A percentile compares a stretch with the other conserved stretches of the same genome.
phyloP scores from a whole-genome alignment of 1,140 invertebrate genomes.

The Drosophila guanche region DNA sequence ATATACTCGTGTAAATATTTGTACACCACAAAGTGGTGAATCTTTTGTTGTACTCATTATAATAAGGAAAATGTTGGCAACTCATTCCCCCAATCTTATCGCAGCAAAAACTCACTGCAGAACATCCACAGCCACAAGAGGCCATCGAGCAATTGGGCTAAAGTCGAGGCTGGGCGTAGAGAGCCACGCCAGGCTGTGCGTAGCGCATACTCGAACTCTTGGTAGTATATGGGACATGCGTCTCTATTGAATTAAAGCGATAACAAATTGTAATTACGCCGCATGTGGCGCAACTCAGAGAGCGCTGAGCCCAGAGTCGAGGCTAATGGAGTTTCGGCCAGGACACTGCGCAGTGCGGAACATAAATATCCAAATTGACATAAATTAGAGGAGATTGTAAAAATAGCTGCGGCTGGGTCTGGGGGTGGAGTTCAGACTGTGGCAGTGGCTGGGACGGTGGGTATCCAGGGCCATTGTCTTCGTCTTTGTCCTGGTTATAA shows the following conservation, averaged over 20 bases:
- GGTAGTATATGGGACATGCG: conserved; percentile 32
- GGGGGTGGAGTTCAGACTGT: neutral
- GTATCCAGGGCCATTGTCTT: conserved; percentile 35
- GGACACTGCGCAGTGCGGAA: conserved; percentile 41
- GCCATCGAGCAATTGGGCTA: too few species aligned
- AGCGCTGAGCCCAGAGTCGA: conserved; percentile 8
- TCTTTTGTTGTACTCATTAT: too few species aligned
- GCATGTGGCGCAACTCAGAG: conserved; percentile 35
- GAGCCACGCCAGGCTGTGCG: conserved; percentile 5
- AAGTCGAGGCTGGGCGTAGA: neutral
- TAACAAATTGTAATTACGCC: conserved; percentile 64
- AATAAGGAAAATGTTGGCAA: too few species aligned
- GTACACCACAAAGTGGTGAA: too few species aligned
- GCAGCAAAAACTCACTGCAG: too few species aligned
- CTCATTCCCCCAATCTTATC: too few species aligned
- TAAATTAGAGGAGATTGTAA: conserved; percentile 65
- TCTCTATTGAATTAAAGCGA: conserved; percentile 66
- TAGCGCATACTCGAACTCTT: too few species aligned
- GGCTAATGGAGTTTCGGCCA: conserved; percentile 46
- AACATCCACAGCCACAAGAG: too few species aligned
- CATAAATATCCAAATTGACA: conserved; percentile 65
- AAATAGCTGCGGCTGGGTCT: conserved; percentile 24
- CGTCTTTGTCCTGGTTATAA: conserved; percentile 36
- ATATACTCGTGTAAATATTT: too few species aligned
- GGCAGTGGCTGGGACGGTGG: neutral